phyloP scores from a whole-genome alignment of 2,113 vertebrate species.

The Spea multiplicata region DNA sequence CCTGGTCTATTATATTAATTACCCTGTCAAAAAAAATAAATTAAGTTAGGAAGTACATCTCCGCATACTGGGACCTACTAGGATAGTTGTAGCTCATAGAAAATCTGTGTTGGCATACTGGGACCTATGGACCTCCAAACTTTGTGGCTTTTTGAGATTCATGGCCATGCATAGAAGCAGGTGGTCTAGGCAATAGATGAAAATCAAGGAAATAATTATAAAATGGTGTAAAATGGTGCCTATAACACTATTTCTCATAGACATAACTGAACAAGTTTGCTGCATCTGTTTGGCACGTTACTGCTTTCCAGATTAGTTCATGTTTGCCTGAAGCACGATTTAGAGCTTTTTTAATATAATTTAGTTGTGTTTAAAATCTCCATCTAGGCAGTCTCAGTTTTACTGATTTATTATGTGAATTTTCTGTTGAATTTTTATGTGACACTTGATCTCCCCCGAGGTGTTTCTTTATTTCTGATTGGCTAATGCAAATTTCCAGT shows the following conservation, averaged over 20 bases:
- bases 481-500: conserved; percentile 71
- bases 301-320: conserved; percentile 57
- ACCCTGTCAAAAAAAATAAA: too few relatives aligned
- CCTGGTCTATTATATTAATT: too few relatives aligned
- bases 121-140: too few relatives aligned
- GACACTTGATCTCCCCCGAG: conserved; percentile 62
- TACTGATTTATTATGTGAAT: conserved; percentile 68
- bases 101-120: too few relatives aligned
- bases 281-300: conserved; percentile 57
- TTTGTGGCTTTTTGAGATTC: too few relatives aligned
- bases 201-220: not conserved
- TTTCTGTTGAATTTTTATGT: conserved; percentile 73
- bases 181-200: too few relatives aligned
- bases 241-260: conserved; percentile 47
- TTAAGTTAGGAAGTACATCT: too few relatives aligned
- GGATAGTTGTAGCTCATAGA: too few relatives aligned
- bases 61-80: too few relatives aligned
- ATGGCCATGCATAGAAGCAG: too few relatives aligned
- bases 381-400: conserved; percentile 56
- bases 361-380: conserved; percentile 68
- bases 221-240: not conserved
- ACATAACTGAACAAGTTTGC: conserved; percentile 65
- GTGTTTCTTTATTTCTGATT: conserved; percentile 65
- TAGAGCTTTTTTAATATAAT: conserved; percentile 68
- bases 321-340: conserved; percentile 64